Conservation (phyloP, 2,888 invertebrate species). For the Trachelus iudaicus region DNA sequence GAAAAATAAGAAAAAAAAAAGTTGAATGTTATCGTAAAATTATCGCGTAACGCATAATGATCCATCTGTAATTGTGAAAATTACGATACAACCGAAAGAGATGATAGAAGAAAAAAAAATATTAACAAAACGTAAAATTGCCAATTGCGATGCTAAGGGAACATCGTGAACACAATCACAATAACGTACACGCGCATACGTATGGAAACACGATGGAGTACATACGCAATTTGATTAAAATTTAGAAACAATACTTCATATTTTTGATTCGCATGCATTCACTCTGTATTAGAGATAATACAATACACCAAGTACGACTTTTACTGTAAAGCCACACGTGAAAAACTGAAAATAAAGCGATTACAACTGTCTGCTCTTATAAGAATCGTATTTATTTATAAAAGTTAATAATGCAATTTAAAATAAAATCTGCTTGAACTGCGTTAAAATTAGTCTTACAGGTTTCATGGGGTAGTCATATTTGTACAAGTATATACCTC, state of each 20-base stretch:
- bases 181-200: no score
- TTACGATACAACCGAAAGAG: neutral
- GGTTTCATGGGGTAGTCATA: no score
- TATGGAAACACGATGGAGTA: no score
- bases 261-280: conserved; percentile 54
- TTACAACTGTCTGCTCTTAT: conserved; percentile 53
- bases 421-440: no score
- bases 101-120: no score
- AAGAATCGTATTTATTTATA: neutral
- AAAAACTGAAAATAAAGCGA: conserved; percentile 61
- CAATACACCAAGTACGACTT: conserved; percentile 55
- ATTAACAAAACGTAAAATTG: no score
- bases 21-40: conserved; percentile 14
- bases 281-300: conserved; percentile 55
- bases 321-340: conserved; percentile 60
- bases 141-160: no score
- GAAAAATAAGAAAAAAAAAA: conserved; percentile 25
- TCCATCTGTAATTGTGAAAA: conserved; percentile 10
- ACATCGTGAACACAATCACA: no score
- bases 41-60: conserved; percentile 13
- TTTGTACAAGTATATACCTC: no score
- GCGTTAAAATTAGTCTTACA: no score
- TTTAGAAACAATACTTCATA: conserved; percentile 37
- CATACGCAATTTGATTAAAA: conserved; percentile 24
- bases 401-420: neutral